Evolutionary conservation across 1,140 invertebrate species (phyloP).

Genomic region (Macrosteles quadrilineatus): DNA sequence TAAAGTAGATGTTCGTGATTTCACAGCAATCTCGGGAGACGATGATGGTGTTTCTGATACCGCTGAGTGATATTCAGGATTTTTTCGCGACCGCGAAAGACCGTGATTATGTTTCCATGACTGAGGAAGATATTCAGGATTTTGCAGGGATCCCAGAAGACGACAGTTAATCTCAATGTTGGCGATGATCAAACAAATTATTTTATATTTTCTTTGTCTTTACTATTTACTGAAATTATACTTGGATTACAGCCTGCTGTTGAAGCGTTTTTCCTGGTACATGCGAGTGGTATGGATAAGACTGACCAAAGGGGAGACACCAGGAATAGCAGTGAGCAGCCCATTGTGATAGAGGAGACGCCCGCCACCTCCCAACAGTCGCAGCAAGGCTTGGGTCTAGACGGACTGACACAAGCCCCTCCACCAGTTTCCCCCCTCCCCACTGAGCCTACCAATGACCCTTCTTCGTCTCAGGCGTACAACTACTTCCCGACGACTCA

Average conservation of each 20-base stretch:
- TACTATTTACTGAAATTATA: too few relatives aligned
- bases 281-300: conserved; percentile 56
- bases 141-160: too few relatives aligned
- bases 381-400: conserved; percentile 1
- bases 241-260: conserved; percentile 84
- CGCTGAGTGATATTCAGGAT: too few relatives aligned
- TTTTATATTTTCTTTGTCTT: too few relatives aligned
- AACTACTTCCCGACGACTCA: conserved; percentile 1
- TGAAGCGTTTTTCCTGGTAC: conserved; percentile 89
- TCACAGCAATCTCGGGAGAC: too few relatives aligned
- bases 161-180: too few relatives aligned
- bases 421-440: conserved; percentile 31
- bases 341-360: background rate
- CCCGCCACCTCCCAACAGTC: background rate
- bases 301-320: conserved; percentile 46
- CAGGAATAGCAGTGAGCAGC: background rate
- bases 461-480: background rate
- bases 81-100: too few relatives aligned
- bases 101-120: too few relatives aligned
- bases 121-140: too few relatives aligned
- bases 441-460: background rate
- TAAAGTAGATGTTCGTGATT: too few relatives aligned
- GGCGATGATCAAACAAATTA: too few relatives aligned
- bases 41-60: too few relatives aligned
- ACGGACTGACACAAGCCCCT: conserved; percentile 19